Evolutionary conservation across 2,113 vertebrate species (phyloP), one percentile per base, ranked within the genome.

Genomic region (Trematocara variabile): DNA sequence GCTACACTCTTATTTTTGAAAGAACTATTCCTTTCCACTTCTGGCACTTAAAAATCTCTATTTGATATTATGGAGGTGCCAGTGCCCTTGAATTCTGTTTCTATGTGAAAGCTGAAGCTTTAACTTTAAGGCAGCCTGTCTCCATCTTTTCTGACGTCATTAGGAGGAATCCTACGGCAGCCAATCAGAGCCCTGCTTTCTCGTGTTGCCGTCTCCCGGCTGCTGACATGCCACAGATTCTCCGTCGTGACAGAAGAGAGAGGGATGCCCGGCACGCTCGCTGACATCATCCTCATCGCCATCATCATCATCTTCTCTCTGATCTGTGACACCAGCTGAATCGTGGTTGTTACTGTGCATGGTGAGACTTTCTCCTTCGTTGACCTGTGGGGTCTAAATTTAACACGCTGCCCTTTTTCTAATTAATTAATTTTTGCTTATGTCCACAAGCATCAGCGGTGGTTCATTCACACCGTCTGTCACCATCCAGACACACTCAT

Each of bases 111-210:
- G 44, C 41, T 48, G 53, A 80, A 11, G 86, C 77, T 55, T 28
- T 20, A 52, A 30, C 75, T 82, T 34, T 63, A 2, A 65, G 73
- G 70, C 78, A 80, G 83, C 56, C 60, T 75, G 85, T 82, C 88
- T 90, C 86, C 86, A 54, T 91, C 84, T 85, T 86, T 58, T 33
- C 14, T 90, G 85, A 87, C 48, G 28, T 91, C 91, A 90, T 5
- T 1, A 78, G 68, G 87, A 89, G 88, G 88, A 85, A 88, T 89
- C 79, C 88, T 77, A 37, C 9, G 56, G 41, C 84, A 77, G 84
- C 92, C 91, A 95, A 92, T 94, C 85, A 30, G 41, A 85, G 79
- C 48, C 18, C 79, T 34, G 77, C 18, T 22, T 83, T 65, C 73
- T 88, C 79, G 58, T 18, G 22, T 70, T 2, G 44, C 88, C 7